Conservation (phyloP, 2,113 vertebrate species). For the Malaclemys terrapin region DNA sequence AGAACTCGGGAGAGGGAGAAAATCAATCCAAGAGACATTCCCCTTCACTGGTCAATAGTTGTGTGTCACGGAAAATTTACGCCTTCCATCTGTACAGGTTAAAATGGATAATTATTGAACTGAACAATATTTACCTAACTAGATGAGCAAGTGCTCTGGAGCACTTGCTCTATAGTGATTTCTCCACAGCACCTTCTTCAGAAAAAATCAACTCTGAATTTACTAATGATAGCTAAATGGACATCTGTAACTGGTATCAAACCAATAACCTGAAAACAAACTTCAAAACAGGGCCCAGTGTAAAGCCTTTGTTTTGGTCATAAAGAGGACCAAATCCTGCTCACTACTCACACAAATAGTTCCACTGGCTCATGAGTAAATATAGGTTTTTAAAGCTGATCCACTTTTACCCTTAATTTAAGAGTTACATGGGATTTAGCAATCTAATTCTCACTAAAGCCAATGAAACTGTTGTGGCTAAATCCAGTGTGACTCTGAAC, state of each 20-base stretch:
- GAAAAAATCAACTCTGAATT: not conserved
- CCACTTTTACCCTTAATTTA: not conserved
- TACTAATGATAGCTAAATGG: accelerated
- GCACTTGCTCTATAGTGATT: not conserved
- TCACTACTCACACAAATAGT: not conserved
- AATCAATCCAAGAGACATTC: conserved; percentile 58
- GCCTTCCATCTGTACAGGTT: conserved; percentile 11
- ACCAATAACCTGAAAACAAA: not conserved
- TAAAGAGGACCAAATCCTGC: not conserved
- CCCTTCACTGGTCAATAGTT: conserved; percentile 38
- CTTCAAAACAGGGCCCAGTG: not conserved
- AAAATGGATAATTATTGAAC: conserved; percentile 18
- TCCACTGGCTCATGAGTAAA: not conserved
- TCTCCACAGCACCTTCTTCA: not conserved
- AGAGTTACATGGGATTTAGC: not conserved
- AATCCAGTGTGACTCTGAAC: not conserved
- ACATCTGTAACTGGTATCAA: not conserved
- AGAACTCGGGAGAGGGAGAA: conserved; percentile 38
- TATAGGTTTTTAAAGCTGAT: conserved; percentile 2
- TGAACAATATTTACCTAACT: not conserved
- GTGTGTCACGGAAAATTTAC: conserved; percentile 43
- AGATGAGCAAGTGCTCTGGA: not conserved
- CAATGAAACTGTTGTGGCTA: not conserved
- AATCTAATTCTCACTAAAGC: not conserved
- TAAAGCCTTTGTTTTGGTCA: not conserved